These are phyloP conservation scores for Melanotaenia pygmaea DNA, from an alignment of 2,797 vertebrate genomes.

Conservation along the genomic window DNA sequence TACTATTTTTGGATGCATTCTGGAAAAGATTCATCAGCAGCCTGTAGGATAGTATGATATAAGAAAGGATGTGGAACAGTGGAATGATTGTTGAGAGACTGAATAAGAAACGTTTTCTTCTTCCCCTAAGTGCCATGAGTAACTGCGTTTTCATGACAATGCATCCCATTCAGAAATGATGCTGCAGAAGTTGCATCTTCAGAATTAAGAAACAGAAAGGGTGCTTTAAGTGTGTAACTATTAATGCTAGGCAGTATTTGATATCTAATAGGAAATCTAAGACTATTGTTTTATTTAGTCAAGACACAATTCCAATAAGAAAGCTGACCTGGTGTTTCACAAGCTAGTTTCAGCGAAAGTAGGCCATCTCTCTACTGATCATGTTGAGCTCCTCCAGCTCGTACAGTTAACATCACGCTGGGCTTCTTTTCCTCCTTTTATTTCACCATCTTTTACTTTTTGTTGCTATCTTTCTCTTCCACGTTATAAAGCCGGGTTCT, in stretches of 20 bases:
- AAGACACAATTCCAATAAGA: constrained; percentile 15
- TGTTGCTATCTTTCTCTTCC: background rate
- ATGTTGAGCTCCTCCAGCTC: constrained; percentile 51
- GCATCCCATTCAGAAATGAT: background rate
- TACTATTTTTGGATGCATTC: constrained; percentile 12
- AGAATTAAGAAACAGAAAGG: constrained; percentile 10
- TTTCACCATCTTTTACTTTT: constrained; percentile 17
- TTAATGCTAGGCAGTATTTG: constrained; percentile 2
- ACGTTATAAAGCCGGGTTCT: background rate
- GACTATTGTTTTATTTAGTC: constrained; percentile 24
- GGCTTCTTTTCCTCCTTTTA: constrained; percentile 19
- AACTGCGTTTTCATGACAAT: constrained; percentile 32
- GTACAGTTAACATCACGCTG: constrained; percentile 36
- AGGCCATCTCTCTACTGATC: constrained; percentile 66
- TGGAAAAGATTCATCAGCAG: constrained; percentile 16
- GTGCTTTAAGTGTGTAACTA: background rate
- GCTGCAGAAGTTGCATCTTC: constrained; percentile 15
- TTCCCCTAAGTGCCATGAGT: constrained; percentile 13
- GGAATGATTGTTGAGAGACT: constrained; percentile 26
- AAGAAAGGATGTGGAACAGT: constrained; percentile 17
- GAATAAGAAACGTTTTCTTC: constrained; percentile 25
- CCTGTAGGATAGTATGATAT: constrained; percentile 10
- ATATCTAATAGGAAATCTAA: constrained; percentile 17
- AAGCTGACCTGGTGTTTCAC: constrained; percentile 46
- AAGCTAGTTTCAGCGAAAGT: constrained; percentile 56